Evolutionary conservation across 2,888 invertebrate species (phyloP).

Genomic region (Tenthredo scrophulariae): DNA sequence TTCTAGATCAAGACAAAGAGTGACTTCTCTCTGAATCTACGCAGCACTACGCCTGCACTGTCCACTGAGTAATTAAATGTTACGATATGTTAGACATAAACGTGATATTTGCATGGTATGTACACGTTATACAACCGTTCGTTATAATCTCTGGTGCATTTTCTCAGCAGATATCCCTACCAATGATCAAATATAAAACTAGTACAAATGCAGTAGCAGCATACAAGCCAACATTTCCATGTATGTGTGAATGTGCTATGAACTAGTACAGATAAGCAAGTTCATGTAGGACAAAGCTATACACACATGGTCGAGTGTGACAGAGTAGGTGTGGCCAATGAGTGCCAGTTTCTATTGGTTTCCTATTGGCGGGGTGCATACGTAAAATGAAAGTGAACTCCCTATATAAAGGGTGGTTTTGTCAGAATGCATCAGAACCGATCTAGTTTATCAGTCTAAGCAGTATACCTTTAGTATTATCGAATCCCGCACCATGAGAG

Average conservation of each 20-base stretch:
- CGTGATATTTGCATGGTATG: conserved; percentile 36
- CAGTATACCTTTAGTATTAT: conserved; percentile 64
- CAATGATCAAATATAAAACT: not conserved
- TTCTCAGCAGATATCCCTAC: conserved; percentile 22
- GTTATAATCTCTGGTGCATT: conserved; percentile 19
- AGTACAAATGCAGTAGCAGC: not conserved
- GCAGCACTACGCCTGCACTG: conserved; percentile 7
- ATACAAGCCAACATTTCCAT: not conserved
- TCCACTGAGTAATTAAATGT: conserved; percentile 48
- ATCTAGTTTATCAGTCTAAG: conserved; percentile 66
- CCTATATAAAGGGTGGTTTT: conserved; percentile 78
- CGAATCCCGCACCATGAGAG: conserved; percentile 71
- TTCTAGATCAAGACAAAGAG: not conserved
- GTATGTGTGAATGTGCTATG: not conserved
- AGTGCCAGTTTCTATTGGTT: conserved; percentile 44
- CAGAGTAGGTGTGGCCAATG: conserved; percentile 75
- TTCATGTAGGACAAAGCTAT: conserved; percentile 35
- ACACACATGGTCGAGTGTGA: conserved; percentile 33
- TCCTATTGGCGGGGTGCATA: conserved; percentile 71
- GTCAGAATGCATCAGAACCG: conserved; percentile 66
- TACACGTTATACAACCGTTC: conserved; percentile 49
- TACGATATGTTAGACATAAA: conserved; percentile 49
- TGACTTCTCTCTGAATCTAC: not conserved
- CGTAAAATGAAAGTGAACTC: conserved; percentile 77
- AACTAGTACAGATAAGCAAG: conserved; percentile 35